These are phyloP conservation scores for Xylota segnis DNA, from an alignment of 2,888 invertebrate species.

Conservation along the genomic window DNA sequence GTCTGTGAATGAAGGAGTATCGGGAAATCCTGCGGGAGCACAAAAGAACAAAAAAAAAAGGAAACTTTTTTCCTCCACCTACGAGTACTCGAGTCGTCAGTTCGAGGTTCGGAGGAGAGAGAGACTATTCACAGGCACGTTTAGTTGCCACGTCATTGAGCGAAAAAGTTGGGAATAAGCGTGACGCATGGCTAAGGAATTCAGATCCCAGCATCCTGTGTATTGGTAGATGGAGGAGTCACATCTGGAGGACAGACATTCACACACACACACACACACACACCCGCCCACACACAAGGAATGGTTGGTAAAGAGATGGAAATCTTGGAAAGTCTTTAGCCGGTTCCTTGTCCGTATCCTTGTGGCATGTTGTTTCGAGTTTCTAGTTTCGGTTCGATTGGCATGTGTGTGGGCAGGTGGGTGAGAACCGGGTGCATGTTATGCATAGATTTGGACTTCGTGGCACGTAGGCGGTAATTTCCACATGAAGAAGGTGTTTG, in stretches of 20 bases:
- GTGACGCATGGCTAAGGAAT: conserved; percentile 38
- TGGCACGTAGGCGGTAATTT: conserved; percentile 53
- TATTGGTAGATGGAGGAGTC: background rate
- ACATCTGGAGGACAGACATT: conserved; percentile 21
- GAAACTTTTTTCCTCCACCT: background rate
- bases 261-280: conserved; percentile 12
- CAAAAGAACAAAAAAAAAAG: background rate
- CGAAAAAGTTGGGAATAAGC: conserved; percentile 43
- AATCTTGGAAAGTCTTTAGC: conserved; percentile 17
- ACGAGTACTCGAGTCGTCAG: background rate
- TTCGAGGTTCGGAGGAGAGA: too few relatives aligned
- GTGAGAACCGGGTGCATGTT: conserved; percentile 10
- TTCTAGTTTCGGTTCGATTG: background rate
- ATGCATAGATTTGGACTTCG: conserved; percentile 42
- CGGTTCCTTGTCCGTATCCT: conserved; percentile 2
- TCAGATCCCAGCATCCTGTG: conserved; percentile 1
- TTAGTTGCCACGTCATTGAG: conserved; percentile 25
- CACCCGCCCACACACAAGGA: background rate
- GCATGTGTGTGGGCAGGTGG: background rate
- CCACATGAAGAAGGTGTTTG: conserved; percentile 55
- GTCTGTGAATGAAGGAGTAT: conserved; percentile 33
- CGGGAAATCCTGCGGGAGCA: background rate
- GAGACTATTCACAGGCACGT: conserved; percentile 23
- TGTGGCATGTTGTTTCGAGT: conserved; percentile 28
- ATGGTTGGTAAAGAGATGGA: conserved; percentile 10